phyloP scores from a whole-genome alignment of 2,113 vertebrate species.

The Chloebia gouldiae region DNA sequence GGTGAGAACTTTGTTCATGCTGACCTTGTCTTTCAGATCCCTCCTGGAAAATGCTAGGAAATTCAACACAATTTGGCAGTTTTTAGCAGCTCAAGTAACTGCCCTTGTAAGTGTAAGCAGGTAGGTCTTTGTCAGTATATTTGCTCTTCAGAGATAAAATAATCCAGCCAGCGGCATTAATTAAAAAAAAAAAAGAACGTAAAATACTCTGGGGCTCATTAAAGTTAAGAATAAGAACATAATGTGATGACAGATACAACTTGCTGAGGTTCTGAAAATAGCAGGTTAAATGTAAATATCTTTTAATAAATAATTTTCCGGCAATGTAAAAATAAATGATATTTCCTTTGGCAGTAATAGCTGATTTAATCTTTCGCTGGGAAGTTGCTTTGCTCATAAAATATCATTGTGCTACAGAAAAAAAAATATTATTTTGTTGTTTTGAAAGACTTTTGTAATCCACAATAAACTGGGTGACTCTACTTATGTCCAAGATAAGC shows the following conservation, averaged over 20 bases:
- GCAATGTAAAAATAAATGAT: constrained; percentile 81
- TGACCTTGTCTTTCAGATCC: not conserved
- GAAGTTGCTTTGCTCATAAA: constrained; percentile 70
- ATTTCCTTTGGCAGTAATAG: constrained; percentile 87
- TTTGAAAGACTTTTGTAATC: constrained; percentile 69
- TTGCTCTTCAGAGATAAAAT: constrained; percentile 38
- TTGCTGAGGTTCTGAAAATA: constrained; percentile 68
- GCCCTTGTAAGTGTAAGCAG: constrained; percentile 18
- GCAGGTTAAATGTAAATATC: constrained; percentile 72
- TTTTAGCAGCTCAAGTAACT: constrained; percentile 38
- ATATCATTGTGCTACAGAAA: constrained; percentile 57
- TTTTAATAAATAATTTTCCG: constrained; percentile 84
- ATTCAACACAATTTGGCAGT: not conserved
- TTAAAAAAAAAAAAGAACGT: not conserved
- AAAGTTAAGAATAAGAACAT: constrained; percentile 20
- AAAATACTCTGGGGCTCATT: constrained; percentile 50
- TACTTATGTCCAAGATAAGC: constrained; percentile 96
- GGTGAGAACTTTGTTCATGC: not conserved
- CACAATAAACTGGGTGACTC: constrained; percentile 57
- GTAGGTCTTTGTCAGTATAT: constrained; percentile 27
- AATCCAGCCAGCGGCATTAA: constrained; percentile 33
- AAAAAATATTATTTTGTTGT: constrained; percentile 64
- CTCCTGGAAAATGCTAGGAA: not conserved
- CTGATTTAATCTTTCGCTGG: constrained; percentile 78
- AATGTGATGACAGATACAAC: constrained; percentile 15